Percentiles rank a stretch among this genome's conserved stretches.
These are phyloP conservation scores for Ophioderma brevispina DNA, from an alignment of 35 echinoderm and acorn worm species.

Conservation along the genomic window DNA sequence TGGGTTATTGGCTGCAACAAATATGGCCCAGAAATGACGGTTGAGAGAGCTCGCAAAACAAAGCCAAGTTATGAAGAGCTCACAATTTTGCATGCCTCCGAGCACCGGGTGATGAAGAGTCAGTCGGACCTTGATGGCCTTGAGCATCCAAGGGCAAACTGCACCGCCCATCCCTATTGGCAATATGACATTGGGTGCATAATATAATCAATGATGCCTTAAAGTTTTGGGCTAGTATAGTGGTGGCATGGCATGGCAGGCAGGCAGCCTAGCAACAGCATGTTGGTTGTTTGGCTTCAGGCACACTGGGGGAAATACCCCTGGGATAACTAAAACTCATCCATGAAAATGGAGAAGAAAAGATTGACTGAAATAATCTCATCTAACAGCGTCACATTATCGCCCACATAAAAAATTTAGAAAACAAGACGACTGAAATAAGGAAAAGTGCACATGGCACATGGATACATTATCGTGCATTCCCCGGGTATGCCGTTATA, in stretches of 20 bases:
- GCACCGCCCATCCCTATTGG: background rate
- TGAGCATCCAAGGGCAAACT: background rate
- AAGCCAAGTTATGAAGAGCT: conserved; percentile 2
- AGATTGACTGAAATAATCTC: conserved; percentile 10
- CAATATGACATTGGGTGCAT: background rate
- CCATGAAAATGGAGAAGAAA: background rate
- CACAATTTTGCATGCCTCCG: background rate
- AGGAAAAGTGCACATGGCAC: background rate
- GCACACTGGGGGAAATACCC: background rate
- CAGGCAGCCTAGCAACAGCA: background rate
- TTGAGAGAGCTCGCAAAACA: background rate
- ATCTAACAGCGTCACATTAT: background rate
- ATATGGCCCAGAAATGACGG: background rate
- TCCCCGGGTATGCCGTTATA: conserved; percentile 6
- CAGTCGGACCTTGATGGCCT: background rate
- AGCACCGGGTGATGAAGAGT: background rate
- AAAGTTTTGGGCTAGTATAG: background rate
- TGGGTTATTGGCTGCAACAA: background rate
- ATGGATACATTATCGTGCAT: background rate
- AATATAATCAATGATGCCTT: background rate
- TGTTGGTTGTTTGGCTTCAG: background rate
- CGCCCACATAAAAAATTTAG: background rate
- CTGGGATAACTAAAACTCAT: background rate
- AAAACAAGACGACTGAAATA: conserved; percentile 1
- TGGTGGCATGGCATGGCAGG: background rate